Base-by-base conservation (phyloP, 2,888 invertebrate genomes). In the Ariolimax columbianus region DNA sequence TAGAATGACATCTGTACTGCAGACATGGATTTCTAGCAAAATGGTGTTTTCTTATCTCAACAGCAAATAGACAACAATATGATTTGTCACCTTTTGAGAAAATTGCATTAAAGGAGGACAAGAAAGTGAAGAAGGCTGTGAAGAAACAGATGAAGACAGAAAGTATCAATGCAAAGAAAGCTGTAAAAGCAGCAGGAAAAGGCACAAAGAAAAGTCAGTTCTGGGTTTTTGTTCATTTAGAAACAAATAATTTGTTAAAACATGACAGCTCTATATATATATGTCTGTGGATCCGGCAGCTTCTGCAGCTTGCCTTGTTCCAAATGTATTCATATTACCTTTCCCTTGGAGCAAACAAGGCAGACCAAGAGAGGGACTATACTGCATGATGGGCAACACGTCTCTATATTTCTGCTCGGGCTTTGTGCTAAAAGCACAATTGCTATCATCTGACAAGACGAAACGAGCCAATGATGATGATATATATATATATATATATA, bases 11-110 rank as follows among this genome's bases (percentile, higher is more conserved):
- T 9, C 9, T 59, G 59, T n/a, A 66, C 26, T 66, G 66, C n/a
- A 4, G 11, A n/a, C 9, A n/a, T 23, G n/a, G n/a, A n/a, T n/a
- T n/a, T n/a, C n/a, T n/a, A n/a, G n/a, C n/a, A n/a, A n/a, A n/a
- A n/a, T n/a, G n/a, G n/a, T n/a, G n/a, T 63, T 63, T 2, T 77
- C 19, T 77, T 43, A 9, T 81, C 47, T n/a, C 55, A 63, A 36
- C 85, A 91, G 91, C 83, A 17, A 89, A 90, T 38, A 85, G 89
- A 14, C 87, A 89, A 38, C 86, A 86, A 38, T 91, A 91, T 88
- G 89, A 91, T 84, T 77, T 87, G 82, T 33, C 86, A 26, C 82
- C 87, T 36, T 89, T 90, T 85, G 88, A 88, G 30, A 77, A 66
- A 68, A 78, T 84, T 11, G 6, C 47, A 47, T 82, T n/a, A 38